These are phyloP conservation scores for Acridotheres tristis DNA, from an alignment of 2,797 vertebrate genomes.

Conservation along the genomic window DNA sequence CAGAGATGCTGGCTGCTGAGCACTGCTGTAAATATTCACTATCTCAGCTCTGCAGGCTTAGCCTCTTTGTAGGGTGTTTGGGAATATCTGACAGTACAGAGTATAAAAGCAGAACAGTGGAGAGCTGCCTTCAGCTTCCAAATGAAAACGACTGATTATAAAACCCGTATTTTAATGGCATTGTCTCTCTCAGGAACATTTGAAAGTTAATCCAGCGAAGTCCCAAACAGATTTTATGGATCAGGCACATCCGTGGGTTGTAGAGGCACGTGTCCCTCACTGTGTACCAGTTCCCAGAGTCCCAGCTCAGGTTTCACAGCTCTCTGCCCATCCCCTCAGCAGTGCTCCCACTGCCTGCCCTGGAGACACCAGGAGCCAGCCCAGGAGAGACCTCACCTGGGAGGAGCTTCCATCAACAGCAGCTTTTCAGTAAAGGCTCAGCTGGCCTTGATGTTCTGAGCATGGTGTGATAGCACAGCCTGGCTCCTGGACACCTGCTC, in stretches of 20 bases:
- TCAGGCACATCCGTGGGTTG: no score
- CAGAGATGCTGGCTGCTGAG: constrained; percentile 5
- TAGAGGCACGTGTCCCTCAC: neutral
- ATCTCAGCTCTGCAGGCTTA: constrained; percentile 16
- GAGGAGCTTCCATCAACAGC: accelerated
- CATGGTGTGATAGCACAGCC: neutral
- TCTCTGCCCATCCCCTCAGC: neutral
- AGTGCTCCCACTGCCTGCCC: neutral
- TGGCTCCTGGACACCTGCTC: neutral
- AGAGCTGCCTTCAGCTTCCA: constrained; percentile 18
- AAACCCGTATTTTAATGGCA: neutral
- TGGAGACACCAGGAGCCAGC: neutral
- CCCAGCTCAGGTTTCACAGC: neutral
- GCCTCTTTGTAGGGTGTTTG: constrained; percentile 8
- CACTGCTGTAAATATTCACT: constrained; percentile 21
- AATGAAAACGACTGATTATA: neutral
- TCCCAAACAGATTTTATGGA: neutral
- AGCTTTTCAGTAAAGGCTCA: neutral
- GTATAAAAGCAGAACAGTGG: neutral
- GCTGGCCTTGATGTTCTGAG: neutral
- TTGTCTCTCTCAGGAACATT: neutral
- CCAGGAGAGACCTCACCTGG: neutral
- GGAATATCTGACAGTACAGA: neutral
- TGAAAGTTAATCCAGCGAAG: neutral
- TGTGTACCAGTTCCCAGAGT: neutral